Evolutionary conservation across 2,113 vertebrate species (phyloP).

Genomic region (Sander vitreus): DNA sequence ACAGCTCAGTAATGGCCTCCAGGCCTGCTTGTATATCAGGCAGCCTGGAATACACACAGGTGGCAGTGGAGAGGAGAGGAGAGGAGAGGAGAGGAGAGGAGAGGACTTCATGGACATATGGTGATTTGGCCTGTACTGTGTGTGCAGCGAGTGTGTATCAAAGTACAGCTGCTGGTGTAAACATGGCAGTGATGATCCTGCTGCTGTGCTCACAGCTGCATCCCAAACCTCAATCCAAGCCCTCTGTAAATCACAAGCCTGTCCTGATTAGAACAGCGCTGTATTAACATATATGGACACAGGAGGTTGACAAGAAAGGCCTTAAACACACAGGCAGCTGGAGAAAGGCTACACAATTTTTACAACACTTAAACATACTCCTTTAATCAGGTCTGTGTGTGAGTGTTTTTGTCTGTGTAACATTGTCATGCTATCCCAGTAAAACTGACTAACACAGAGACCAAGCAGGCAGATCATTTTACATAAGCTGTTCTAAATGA

Average conservation of each 20-base stretch:
- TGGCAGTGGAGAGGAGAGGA: slow-evolving; percentile 41
- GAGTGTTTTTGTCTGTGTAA: slow-evolving; percentile 13
- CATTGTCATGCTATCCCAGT: slow-evolving; percentile 4
- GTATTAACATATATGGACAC: slow-evolving; percentile 74
- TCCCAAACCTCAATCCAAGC: slow-evolving; percentile 62
- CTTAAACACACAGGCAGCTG: slow-evolving; percentile 64
- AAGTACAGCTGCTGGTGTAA: slow-evolving; percentile 66
- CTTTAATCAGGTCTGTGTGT: slow-evolving; percentile 58
- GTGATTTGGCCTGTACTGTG: slow-evolving; percentile 30
- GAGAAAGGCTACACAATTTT: slow-evolving; percentile 34
- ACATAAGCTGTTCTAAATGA: slow-evolving; percentile 14
- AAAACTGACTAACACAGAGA: slow-evolving; percentile 29
- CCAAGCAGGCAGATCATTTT: slow-evolving; percentile 42
- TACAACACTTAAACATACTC: slow-evolving; percentile 39
- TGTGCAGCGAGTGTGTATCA: slow-evolving; percentile 50
- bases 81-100: slow-evolving; percentile 27
- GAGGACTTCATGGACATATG: slow-evolving; percentile 37
- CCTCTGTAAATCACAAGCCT: slow-evolving; percentile 69
- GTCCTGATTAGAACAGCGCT: slow-evolving; percentile 66
- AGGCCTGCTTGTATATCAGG: slow-evolving; percentile 56
- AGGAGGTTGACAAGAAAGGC: slow-evolving; percentile 54
- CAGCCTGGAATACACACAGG: slow-evolving; percentile 58
- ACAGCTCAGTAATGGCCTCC: slow-evolving; percentile 63
- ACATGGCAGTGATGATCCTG: slow-evolving; percentile 59
- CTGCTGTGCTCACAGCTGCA: slow-evolving; percentile 72